Base-by-base conservation (phyloP, 2,888 invertebrate species). In the Stegana nigrithorax region DNA sequence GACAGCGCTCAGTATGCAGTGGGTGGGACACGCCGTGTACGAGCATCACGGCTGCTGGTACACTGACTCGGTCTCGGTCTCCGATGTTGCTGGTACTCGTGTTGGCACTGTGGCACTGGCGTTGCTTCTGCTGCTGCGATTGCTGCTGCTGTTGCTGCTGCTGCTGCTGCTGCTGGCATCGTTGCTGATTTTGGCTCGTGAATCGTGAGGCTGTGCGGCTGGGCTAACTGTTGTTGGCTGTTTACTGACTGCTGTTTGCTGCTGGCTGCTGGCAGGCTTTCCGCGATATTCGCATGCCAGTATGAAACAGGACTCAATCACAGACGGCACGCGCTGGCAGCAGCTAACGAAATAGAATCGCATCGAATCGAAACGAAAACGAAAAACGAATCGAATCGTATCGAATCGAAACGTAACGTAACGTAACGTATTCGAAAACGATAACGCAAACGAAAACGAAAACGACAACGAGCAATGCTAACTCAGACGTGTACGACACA, bases 291-390 rank as follows among this genome's bases (percentile, higher is more conserved):
- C 21, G 27, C 51, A 27, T 17, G 27, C 51, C 27, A 75, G 75
- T 75, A 75, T 75, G 75, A 75, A 75, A 75, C 78, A 75, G 75
- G 75, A 75, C 75, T 75, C 75, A 75, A 78, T 27, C 75, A 76
- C 76, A 78, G 75, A 75, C 78, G 80, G 80, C 78, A 75, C 75
- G 75, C 73, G 80, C 75, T 75, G 27, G 27, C 51, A 12, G 51
- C 27, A n/a, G n/a, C n/a, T n/a, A n/a, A n/a, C n/a, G n/a, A n/a
- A n/a, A 51, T 29, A 29, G 17, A 51, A 19, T 4, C 51, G 51
- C 42, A 17, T 7, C 12, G 7, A 14, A 42, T 7, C 42, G 17
- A 42, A 42, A 14, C n/a, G n/a, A n/a, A 7, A 12, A 42, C 12
- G 42, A 12, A 14, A 2, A 32, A n/a, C 32, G n/a, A 47, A 6